Conservation (phyloP, 2,797 vertebrate species). For the Pipistrellus pygmaeus region DNA sequence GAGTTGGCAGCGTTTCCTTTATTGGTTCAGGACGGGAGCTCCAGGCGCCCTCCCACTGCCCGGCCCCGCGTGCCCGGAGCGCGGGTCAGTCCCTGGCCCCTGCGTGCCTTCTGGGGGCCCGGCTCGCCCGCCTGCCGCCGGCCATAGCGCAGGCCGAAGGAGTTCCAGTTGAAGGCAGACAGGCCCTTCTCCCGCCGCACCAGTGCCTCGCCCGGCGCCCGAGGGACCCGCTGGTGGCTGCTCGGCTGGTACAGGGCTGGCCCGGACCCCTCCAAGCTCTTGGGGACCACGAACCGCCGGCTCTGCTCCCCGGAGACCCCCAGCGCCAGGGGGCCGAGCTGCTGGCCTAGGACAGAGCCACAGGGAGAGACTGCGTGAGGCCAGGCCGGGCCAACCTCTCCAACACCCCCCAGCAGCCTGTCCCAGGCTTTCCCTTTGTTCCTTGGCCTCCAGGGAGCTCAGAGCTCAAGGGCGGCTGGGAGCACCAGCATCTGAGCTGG, state of each 20-base stretch:
- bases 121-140: conserved; percentile 74
- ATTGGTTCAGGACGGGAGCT: not conserved
- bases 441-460: not conserved
- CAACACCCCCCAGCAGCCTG: not conserved
- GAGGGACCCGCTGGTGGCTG: conserved; percentile 57
- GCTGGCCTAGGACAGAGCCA: conserved; percentile 69
- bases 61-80: not conserved
- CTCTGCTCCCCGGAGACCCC: conserved; percentile 46
- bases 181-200: conserved; percentile 86
- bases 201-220: conserved; percentile 50
- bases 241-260: not conserved
- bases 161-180: conserved; percentile 90
- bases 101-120: not conserved
- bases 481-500: no score
- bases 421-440: accelerated
- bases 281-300: not conserved
- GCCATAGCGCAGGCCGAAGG: conserved; percentile 91
- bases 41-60: no score
- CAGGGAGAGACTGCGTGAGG: not conserved
- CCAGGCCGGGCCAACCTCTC: accelerated
- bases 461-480: accelerated
- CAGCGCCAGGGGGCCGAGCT: not conserved
- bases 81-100: no score
- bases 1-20: conserved; percentile 33
- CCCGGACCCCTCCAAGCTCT: not conserved